Base-by-base conservation (phyloP, 2,113 vertebrate species). In the Oncorhynchus mykiss region DNA sequence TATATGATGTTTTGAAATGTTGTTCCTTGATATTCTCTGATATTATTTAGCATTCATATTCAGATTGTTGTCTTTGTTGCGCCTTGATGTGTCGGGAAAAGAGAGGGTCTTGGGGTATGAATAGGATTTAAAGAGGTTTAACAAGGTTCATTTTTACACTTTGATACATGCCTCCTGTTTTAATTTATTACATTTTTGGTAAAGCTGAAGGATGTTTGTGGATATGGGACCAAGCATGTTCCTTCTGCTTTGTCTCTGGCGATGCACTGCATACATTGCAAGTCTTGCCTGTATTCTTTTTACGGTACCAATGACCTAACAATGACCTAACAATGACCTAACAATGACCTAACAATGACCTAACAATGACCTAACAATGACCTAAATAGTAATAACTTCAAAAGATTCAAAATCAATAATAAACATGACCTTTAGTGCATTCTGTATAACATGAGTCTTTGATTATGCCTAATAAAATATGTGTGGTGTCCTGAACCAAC, bases 201-300 rank as follows among this genome's bases (percentile, higher is more conserved):
- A 72, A 71, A 87, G 80, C 73, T 84, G 85, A 87, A 67, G 66
- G 74, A 81, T 82, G 82, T 54, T 14, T 54, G 20, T 57, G 24
- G 48, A 71, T 27, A 49, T 71, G n/a, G 12, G 8, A 45, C 39
- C 39, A 45, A 45, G 9, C 39, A 45, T 45, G 39, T 45, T 11
- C 39, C 39, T 45, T 60, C 27, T 59, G 27, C 45, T 60, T 11
- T 34, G 16, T 49, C 45, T 70, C n/a, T 49, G 45, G n/a, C 34
- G 45, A 8, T n/a, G 1, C 6, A 20, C 54, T 57, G 18, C 6
- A 57, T 45, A 45, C 54, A 20, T 20, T 5, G 54, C 54, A 57
- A 9, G 39, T 57, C 54, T 57, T 20, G 54, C 20, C 5, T 57
- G 54, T 45, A 11, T 45, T 1, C 9, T 11, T 45, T 11, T 45